Evolutionary conservation across 2,797 vertebrate species (phyloP).

Genomic region (Cuculus canorus): DNA sequence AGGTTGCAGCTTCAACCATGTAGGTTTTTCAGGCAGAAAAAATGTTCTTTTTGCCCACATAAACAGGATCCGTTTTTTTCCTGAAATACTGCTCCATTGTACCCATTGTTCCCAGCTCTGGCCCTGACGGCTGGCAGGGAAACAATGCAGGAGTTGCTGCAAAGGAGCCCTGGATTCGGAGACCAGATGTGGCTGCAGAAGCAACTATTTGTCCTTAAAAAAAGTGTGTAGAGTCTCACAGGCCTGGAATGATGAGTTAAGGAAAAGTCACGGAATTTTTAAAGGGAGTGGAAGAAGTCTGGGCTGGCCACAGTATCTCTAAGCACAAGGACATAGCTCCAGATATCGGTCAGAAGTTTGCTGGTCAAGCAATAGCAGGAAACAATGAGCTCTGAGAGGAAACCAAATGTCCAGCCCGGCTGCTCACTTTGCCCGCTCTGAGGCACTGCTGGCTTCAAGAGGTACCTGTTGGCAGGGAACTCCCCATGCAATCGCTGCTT

Average conservation of each 20-base stretch:
- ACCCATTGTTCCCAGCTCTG: not conserved
- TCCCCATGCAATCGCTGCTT: fast-evolving
- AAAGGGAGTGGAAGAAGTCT: not conserved
- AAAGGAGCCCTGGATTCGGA: not conserved
- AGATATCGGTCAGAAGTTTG: not conserved
- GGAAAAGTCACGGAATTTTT: not conserved
- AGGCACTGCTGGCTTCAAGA: not conserved
- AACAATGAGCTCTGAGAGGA: not conserved
- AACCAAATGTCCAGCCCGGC: not conserved
- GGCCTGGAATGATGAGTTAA: not conserved
- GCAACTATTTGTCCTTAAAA: not conserved
- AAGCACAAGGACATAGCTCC: not conserved
- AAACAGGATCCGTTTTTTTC: not conserved
- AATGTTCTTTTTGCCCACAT: not conserved
- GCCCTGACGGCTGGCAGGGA: not conserved
- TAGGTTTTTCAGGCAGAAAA: not conserved
- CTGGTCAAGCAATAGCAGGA: not conserved
- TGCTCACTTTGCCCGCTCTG: fast-evolving
- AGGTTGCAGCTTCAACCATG: not conserved
- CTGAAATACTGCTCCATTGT: not conserved
- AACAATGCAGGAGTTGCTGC: not conserved
- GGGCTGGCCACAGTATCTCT: not conserved
- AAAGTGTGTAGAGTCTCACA: not conserved
- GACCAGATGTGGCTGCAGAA: not conserved
- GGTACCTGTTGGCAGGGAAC: not conserved